Conservation (phyloP, 2,797 vertebrate species). For the Avahi laniger region DNA sequence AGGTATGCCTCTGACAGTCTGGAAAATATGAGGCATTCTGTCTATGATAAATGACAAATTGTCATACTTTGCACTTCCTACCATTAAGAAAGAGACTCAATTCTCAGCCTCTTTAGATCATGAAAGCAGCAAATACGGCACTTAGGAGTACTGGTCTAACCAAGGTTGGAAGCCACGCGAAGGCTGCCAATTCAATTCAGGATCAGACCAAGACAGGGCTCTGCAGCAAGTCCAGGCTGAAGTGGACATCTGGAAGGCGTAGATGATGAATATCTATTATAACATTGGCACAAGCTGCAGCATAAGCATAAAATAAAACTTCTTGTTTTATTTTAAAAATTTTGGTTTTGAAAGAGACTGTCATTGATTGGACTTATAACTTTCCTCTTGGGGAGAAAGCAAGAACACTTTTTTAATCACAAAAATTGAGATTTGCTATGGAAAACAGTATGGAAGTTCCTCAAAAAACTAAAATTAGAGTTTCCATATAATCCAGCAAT, state of each 20-base stretch:
- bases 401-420: too few relatives aligned
- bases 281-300: background rate
- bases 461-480: too few relatives aligned
- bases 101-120: background rate
- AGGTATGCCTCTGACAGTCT: background rate
- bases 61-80: background rate
- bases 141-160: background rate
- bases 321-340: background rate
- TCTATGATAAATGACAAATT: background rate
- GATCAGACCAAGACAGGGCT: background rate
- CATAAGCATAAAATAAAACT: background rate
- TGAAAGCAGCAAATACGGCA: background rate
- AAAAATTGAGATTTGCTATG: background rate
- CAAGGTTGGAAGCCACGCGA: background rate
- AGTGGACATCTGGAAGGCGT: background rate
- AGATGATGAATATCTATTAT: background rate
- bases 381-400: background rate
- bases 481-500: too few relatives aligned
- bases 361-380: background rate
- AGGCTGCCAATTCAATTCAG: background rate
- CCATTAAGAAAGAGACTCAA: background rate
- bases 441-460: too few relatives aligned
- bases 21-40: background rate
- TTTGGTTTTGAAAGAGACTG: background rate
- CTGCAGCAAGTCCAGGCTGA: background rate